These are phyloP conservation scores for Tetanocera ferruginea DNA, from an alignment of 2,888 invertebrate genomes.

Conservation along the genomic window DNA sequence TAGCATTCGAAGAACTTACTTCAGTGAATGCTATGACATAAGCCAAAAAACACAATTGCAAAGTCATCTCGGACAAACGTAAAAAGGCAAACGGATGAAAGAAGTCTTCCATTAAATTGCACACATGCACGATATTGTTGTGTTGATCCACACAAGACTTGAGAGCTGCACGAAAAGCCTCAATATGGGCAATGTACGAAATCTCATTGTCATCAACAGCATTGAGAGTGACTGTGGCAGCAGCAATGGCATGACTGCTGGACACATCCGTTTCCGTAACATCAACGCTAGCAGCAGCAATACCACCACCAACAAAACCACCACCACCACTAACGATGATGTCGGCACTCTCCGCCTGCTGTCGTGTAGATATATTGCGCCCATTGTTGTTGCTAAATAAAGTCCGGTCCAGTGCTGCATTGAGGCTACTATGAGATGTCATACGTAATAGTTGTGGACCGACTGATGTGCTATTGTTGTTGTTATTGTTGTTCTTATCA, in stretches of 20 bases:
- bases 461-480: not conserved
- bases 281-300: not conserved
- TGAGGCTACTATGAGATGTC: no score
- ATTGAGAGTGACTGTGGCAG: not conserved
- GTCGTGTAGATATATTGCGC: not conserved
- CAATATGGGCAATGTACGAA: not conserved
- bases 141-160: slow-evolving; percentile 52
- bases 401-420: no score
- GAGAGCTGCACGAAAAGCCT: slow-evolving; percentile 36
- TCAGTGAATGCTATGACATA: slow-evolving; percentile 28
- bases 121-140: slow-evolving; percentile 50
- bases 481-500: not conserved
- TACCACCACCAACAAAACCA: not conserved
- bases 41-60: slow-evolving; percentile 41
- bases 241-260: not conserved
- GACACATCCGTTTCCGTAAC: slow-evolving; percentile 1
- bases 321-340: not conserved
- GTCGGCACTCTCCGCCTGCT: not conserved
- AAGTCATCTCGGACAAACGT: slow-evolving; percentile 27
- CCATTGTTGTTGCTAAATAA: not conserved
- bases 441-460: not conserved
- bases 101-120: slow-evolving; percentile 44
- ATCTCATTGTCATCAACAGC: not conserved
- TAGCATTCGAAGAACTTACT: slow-evolving; percentile 29
- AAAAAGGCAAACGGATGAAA: slow-evolving; percentile 34